Percentiles rank a stretch among this genome's conserved stretches.
phyloP scores from a whole-genome alignment of 1,140 invertebrate species.

The Eumaeus atala region DNA sequence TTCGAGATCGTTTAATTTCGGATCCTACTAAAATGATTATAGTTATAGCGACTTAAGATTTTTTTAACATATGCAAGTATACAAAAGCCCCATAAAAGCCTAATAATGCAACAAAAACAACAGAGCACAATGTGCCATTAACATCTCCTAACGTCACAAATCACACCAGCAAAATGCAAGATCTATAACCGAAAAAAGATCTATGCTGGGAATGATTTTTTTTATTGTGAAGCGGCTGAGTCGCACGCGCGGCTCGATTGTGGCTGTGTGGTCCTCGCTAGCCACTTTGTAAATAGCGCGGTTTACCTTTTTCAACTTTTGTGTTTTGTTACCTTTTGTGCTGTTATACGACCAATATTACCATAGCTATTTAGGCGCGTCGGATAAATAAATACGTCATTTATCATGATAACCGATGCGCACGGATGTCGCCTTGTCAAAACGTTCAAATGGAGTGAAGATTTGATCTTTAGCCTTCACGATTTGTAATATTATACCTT shows the following conservation, averaged over 20 bases:
- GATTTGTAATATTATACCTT: conserved; percentile 59
- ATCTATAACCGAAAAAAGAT: conserved; percentile 71
- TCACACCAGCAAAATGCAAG: conserved; percentile 72
- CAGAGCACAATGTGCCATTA: conserved; percentile 53
- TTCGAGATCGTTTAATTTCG: too few species aligned
- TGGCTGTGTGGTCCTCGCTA: conserved; percentile 72
- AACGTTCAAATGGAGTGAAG: conserved; percentile 54
- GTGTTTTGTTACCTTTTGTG: conserved; percentile 75
- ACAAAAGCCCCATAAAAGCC: conserved; percentile 26
- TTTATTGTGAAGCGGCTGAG: conserved; percentile 58
- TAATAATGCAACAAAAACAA: conserved; percentile 35
- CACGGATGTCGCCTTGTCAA: conserved; percentile 53
- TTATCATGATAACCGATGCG: conserved; percentile 72
- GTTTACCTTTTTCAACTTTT: conserved; percentile 75
- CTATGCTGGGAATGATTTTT: conserved; percentile 67
- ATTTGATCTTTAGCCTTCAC: conserved; percentile 59
- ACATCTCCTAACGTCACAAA: conserved; percentile 72
- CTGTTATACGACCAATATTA: conserved; percentile 73
- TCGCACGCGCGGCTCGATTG: conserved; percentile 73
- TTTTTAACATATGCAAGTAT: conserved; percentile 6
- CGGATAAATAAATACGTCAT: conserved; percentile 74
- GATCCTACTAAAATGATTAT: too few species aligned
- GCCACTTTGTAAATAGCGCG: conserved; percentile 75
- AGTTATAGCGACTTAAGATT: too few species aligned
- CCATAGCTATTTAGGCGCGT: conserved; percentile 73